A percentile compares a stretch with the other conserved stretches of the same genome.
These are phyloP conservation scores for Rhopalosiphum maidis DNA, from an alignment of 1,140 invertebrate species.

Conservation along the genomic window DNA sequence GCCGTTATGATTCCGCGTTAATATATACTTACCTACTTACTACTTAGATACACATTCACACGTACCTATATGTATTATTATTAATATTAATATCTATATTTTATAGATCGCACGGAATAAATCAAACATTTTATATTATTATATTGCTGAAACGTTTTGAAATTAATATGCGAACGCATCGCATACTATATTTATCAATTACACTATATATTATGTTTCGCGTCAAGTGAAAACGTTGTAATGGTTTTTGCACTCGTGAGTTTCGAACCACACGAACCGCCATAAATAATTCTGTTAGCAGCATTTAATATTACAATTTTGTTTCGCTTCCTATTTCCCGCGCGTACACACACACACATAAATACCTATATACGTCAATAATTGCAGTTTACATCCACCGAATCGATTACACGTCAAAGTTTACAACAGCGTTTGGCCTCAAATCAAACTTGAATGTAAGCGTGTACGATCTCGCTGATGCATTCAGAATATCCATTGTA, in stretches of 20 bases:
- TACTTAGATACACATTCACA: background rate
- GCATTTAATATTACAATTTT: background rate
- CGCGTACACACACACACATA: background rate
- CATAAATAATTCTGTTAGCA: constrained; percentile 12
- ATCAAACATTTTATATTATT: background rate
- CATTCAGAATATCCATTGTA: background rate
- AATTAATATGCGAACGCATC: background rate
- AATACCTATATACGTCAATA: background rate
- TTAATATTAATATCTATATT: background rate
- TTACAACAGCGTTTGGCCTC: background rate
- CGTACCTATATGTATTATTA: too few relatives aligned
- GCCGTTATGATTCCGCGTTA: background rate
- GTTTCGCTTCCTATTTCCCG: background rate
- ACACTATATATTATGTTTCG: background rate
- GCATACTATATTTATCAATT: background rate
- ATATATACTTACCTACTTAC: too few relatives aligned
- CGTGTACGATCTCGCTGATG: background rate
- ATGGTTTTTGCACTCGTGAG: constrained; percentile 2
- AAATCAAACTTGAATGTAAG: background rate
- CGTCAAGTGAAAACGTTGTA: background rate
- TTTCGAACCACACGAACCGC: background rate
- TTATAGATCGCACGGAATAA: background rate
- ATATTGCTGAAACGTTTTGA: background rate
- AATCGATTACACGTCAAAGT: constrained; percentile 1
- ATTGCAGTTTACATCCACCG: background rate